phyloP scores from a whole-genome alignment of 2,797 vertebrate genomes.

The Hypotaenidia okinawae region DNA sequence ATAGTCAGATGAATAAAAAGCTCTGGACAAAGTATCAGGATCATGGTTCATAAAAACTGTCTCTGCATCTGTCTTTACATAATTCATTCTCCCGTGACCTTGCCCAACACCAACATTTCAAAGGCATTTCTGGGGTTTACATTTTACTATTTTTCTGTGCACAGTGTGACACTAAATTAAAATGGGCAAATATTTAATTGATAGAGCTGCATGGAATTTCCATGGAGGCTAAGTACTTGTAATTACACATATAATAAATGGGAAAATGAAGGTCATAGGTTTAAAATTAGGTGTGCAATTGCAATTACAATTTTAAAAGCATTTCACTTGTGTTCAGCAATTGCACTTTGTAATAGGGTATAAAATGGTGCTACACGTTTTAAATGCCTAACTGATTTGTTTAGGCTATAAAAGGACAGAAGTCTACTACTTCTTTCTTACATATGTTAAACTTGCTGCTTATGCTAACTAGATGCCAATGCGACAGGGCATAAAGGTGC shows the following conservation, averaged over 20 bases:
- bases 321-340: constrained; percentile 30
- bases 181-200: constrained; percentile 44
- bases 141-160: constrained; percentile 52
- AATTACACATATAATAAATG: background rate
- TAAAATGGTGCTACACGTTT: constrained; percentile 42
- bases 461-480: constrained; percentile 22
- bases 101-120: constrained; percentile 34
- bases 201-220: constrained; percentile 18
- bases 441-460: background rate
- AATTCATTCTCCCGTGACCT: constrained; percentile 57
- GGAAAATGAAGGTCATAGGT: background rate
- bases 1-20: constrained; percentile 54
- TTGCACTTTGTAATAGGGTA: background rate
- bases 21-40: background rate
- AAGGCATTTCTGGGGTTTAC: constrained; percentile 9
- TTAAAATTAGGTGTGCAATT: constrained; percentile 39
- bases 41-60: constrained; percentile 48
- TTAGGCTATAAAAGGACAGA: constrained; percentile 38
- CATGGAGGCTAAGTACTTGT: constrained; percentile 14
- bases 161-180: constrained; percentile 33
- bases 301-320: background rate
- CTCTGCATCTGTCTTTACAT: constrained; percentile 40
- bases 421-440: constrained; percentile 4
- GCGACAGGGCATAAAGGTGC: background rate
- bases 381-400: constrained; percentile 37